Evolutionary conservation across 2,888 invertebrate species (phyloP).

Genomic region (Polyploca ridens): DNA sequence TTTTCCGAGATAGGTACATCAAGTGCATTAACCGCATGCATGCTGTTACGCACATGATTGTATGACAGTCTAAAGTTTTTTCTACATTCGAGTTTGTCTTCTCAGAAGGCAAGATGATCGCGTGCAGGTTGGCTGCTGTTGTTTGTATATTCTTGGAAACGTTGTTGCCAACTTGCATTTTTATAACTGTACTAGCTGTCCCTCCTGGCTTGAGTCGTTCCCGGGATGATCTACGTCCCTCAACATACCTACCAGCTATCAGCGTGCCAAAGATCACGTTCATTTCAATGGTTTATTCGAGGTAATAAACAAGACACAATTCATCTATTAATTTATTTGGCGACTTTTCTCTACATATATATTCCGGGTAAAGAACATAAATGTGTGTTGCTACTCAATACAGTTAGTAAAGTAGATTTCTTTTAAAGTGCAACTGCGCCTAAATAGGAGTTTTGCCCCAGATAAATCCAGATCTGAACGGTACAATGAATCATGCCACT

Average conservation of each 20-base stretch:
- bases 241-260: no score
- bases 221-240: no score
- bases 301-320: conserved; percentile 1
- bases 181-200: conserved; percentile 16
- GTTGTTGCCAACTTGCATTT: conserved; percentile 30
- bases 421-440: conserved; percentile 2
- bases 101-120: conserved; percentile 54
- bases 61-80: conserved; percentile 37
- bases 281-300: no score
- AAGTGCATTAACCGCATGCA: conserved; percentile 22
- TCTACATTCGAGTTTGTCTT: conserved; percentile 31
- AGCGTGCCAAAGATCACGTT: no score
- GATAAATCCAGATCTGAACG: conserved; percentile 28
- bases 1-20: not conserved
- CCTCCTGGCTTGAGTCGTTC: no score
- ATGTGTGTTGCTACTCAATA: not conserved
- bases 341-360: not conserved
- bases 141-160: conserved; percentile 46
- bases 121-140: conserved; percentile 43
- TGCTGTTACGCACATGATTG: conserved; percentile 28
- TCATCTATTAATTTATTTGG: conserved; percentile 12
- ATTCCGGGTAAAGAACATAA: not conserved
- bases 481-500: conserved; percentile 49
- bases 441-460: conserved; percentile 27
- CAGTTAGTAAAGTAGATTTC: not conserved